These are phyloP conservation scores for Adoxophyes honmai DNA, from an alignment of 1,140 invertebrate genomes.

Conservation along the genomic window DNA sequence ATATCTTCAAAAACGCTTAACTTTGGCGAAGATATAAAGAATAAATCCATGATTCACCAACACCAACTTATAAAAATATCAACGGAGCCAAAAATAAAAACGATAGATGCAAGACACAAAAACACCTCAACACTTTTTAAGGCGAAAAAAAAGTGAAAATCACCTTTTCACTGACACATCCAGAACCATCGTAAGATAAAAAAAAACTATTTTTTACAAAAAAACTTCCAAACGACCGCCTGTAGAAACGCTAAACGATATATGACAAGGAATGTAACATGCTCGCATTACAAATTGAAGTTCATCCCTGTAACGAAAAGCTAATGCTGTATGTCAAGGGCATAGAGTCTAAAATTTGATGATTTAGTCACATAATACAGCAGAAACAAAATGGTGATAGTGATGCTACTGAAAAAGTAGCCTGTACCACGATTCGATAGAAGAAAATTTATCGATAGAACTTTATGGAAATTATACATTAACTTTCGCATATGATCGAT, in stretches of 20 bases:
- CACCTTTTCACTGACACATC: background rate
- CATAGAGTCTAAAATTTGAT: background rate
- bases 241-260: background rate
- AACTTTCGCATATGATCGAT: too few relatives aligned
- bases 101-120: too few relatives aligned
- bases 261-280: background rate
- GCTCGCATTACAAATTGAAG: background rate
- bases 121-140: too few relatives aligned
- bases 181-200: background rate
- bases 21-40: too few relatives aligned
- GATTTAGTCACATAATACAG: background rate
- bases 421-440: background rate
- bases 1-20: too few relatives aligned
- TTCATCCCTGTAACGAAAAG: background rate
- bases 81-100: too few relatives aligned
- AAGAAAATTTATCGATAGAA: too few relatives aligned
- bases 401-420: conserved; percentile 1
- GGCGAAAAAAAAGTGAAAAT: background rate
- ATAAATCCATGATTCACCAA: too few relatives aligned
- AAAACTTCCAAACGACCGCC: background rate
- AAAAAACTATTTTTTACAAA: background rate
- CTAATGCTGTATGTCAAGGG: background rate
- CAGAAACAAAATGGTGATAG: background rate
- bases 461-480: too few relatives aligned
- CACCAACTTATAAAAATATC: too few relatives aligned